A percentile compares a stretch with the other conserved stretches of the same genome.
Conservation (phyloP, 2,113 vertebrate species). For the Pseudorectes ferrugineus region DNA sequence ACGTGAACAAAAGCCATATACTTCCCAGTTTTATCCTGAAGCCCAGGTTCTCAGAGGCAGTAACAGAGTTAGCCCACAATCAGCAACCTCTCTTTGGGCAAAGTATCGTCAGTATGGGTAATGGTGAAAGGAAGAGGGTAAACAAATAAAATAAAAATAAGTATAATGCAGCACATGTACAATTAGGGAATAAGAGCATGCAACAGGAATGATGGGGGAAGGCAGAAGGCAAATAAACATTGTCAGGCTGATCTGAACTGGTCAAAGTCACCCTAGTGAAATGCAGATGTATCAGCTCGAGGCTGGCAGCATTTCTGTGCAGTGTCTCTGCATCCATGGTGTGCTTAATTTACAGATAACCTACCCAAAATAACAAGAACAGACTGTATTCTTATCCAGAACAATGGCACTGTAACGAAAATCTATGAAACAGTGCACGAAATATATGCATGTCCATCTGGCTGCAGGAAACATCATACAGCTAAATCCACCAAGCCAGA, state of each 20-base stretch:
- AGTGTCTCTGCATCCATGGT: neutral
- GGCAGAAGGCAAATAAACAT: neutral
- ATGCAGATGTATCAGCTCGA: neutral
- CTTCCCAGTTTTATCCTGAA: neutral
- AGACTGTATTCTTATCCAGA: neutral
- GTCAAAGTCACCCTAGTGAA: neutral
- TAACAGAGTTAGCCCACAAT: neutral
- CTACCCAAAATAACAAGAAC: neutral
- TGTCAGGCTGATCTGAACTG: neutral
- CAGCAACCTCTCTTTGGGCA: neutral
- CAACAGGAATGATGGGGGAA: neutral
- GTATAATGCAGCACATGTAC: neutral
- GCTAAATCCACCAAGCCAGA: neutral
- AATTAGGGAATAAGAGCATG: neutral
- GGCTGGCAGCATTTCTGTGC: neutral
- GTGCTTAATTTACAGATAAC: neutral
- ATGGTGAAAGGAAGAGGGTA: neutral
- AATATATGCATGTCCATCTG: neutral
- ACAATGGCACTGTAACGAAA: neutral
- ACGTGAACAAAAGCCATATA: neutral
- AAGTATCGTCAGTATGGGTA: rapidly evolving
- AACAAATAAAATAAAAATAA: neutral
- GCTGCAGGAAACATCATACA: neutral
- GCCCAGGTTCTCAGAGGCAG: neutral
- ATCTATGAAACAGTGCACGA: neutral